A percentile compares a stretch with the other conserved stretches of the same genome.
phyloP scores from a whole-genome alignment of 1,140 invertebrate species.

The Hirudo medicinalis region DNA sequence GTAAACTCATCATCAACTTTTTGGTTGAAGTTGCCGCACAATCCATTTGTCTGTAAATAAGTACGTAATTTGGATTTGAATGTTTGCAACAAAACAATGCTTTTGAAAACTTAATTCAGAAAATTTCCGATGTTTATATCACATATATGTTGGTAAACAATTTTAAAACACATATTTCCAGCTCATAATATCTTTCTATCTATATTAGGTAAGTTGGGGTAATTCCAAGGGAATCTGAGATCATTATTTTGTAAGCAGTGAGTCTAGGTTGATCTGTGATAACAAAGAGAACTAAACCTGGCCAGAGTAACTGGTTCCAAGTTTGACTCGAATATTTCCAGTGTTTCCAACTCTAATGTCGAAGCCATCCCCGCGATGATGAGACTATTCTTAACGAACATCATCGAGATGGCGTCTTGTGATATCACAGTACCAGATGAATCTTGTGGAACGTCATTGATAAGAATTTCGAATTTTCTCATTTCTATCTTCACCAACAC shows the following conservation, averaged over 20 bases:
- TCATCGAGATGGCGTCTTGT: background rate
- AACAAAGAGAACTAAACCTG: background rate
- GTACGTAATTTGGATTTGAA: too few species aligned
- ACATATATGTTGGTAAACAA: too few species aligned
- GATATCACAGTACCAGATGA: background rate
- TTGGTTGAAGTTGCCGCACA: slow-evolving; percentile 16
- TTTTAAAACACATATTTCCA: too few species aligned
- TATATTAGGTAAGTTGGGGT: too few species aligned
- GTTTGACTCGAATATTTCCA: background rate
- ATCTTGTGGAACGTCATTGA: background rate
- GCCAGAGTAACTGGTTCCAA: background rate
- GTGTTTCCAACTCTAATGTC: background rate
- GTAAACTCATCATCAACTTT: slow-evolving; percentile 14
- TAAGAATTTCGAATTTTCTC: background rate
- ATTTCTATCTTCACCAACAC: background rate
- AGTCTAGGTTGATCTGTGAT: background rate
- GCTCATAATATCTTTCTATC: too few species aligned
- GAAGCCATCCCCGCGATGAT: background rate
- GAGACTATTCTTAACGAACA: background rate
- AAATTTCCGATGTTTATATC: too few species aligned
- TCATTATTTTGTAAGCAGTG: too few species aligned
- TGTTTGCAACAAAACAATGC: too few species aligned
- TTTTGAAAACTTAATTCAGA: too few species aligned
- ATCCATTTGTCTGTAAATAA: slow-evolving; percentile 3
- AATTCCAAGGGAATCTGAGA: too few species aligned